Conservation (phyloP, 30 jellyfish, hydroid and myxozoan genomes). For the Cassiopea xamachana region DNA sequence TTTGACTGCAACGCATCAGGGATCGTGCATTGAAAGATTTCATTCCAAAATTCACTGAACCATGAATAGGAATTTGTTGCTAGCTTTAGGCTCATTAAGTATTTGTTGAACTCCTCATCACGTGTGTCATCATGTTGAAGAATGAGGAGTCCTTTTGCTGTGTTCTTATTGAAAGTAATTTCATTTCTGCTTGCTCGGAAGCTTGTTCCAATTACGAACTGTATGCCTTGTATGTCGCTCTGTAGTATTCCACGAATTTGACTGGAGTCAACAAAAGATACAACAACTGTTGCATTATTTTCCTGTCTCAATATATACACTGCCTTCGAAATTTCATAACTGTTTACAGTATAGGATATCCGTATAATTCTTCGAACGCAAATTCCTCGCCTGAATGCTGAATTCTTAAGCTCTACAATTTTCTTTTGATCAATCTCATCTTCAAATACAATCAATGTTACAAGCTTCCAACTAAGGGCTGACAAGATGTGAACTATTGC, state of each 20-base stretch:
- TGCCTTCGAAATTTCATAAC: background rate
- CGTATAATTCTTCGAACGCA: slow-evolving; percentile 29
- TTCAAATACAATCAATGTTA: slow-evolving; percentile 51
- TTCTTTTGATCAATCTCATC: slow-evolving; percentile 59
- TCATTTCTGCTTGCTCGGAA: slow-evolving; percentile 20
- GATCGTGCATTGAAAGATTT: slow-evolving; percentile 64
- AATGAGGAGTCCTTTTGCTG: slow-evolving; percentile 11
- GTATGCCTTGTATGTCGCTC: slow-evolving; percentile 13
- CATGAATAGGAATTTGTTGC: slow-evolving; percentile 4
- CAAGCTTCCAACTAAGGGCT: slow-evolving; percentile 66
- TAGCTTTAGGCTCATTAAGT: slow-evolving; percentile 45
- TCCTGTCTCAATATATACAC: slow-evolving; percentile 11
- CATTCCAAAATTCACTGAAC: slow-evolving; percentile 77
- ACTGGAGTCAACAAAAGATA: slow-evolving; percentile 43
- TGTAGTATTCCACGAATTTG: slow-evolving; percentile 53
- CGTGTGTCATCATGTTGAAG: slow-evolving; percentile 24
- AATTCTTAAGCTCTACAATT: slow-evolving; percentile 9
- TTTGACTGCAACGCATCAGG: background rate
- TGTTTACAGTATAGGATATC: slow-evolving; percentile 29
- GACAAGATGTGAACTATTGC: slow-evolving; percentile 53
- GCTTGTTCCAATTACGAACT: slow-evolving; percentile 25
- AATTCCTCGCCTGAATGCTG: slow-evolving; percentile 23
- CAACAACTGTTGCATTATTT: slow-evolving; percentile 32
- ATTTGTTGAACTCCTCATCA: slow-evolving; percentile 2
- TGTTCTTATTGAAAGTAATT: background rate